These are phyloP conservation scores for Pseudopipra pipra DNA, from an alignment of 2,113 vertebrate species.

Conservation along the genomic window DNA sequence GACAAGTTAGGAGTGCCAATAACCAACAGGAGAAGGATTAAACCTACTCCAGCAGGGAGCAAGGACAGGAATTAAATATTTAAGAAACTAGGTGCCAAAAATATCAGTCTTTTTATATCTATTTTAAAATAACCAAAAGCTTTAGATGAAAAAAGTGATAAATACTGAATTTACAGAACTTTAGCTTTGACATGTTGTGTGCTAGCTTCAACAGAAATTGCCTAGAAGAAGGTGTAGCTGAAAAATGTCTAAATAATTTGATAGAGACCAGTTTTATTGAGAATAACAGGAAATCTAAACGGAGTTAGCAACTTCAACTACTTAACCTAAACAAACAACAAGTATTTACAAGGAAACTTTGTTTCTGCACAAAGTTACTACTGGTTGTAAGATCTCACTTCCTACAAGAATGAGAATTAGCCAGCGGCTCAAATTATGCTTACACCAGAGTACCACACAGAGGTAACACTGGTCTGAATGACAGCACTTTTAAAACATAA, in stretches of 20 bases:
- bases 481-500: not conserved
- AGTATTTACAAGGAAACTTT: not conserved
- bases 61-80: not conserved
- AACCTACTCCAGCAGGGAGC: not conserved
- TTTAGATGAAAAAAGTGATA: not conserved
- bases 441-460: not conserved
- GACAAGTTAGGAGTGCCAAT: not conserved
- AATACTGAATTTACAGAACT: not conserved
- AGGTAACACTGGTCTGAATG: not conserved
- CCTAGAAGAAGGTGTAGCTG: not conserved
- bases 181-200: not conserved
- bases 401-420: not conserved
- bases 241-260: not conserved
- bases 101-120: not conserved
- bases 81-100: not conserved
- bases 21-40: not conserved
- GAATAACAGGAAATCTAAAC: not conserved
- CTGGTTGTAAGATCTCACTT: not conserved
- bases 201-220: not conserved
- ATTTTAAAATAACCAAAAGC: not conserved
- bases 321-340: not conserved
- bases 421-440: not conserved
- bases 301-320: not conserved
- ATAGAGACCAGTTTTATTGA: not conserved
- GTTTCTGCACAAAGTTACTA: not conserved